Conservation (phyloP, 2,797 vertebrate species). For the Potorous gilbertii region DNA sequence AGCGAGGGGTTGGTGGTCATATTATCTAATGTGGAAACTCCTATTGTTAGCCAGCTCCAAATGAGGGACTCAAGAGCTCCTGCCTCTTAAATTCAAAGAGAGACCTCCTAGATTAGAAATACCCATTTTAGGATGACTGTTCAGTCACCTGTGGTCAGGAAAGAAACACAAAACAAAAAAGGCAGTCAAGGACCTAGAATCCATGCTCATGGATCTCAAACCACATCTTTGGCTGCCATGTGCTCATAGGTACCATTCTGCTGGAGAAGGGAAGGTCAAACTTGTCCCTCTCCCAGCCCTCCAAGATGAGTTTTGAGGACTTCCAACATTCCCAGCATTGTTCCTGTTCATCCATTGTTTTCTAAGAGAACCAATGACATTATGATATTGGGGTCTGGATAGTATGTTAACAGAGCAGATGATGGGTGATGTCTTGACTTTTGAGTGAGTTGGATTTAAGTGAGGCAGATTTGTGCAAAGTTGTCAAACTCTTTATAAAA, state of each 20-base stretch:
- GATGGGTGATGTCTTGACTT: not conserved
- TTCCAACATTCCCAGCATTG: not conserved
- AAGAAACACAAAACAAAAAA: not conserved
- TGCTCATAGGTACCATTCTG: not conserved
- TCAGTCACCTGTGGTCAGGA: not conserved
- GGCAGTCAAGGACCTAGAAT: not conserved
- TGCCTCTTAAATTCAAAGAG: not conserved
- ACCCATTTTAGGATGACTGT: not conserved
- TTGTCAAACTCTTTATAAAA: not conserved
- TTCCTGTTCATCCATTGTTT: not conserved
- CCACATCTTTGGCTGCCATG: not conserved
- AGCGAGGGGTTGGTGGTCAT: not conserved
- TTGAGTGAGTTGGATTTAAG: not conserved
- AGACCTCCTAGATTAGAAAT: not conserved
- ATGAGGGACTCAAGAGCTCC: not conserved
- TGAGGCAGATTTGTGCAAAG: not conserved
- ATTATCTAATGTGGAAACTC: not conserved
- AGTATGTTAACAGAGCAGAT: not conserved
- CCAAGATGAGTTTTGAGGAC: not conserved
- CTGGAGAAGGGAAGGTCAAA: not conserved
- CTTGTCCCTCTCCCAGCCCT: not conserved
- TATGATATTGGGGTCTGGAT: not conserved
- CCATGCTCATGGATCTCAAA: not conserved
- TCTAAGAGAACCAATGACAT: not conserved
- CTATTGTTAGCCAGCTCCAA: not conserved